Percentiles rank a stretch among this genome's conserved stretches.
Conservation (phyloP, 2,888 invertebrate genomes). For the Globia sparganii region DNA sequence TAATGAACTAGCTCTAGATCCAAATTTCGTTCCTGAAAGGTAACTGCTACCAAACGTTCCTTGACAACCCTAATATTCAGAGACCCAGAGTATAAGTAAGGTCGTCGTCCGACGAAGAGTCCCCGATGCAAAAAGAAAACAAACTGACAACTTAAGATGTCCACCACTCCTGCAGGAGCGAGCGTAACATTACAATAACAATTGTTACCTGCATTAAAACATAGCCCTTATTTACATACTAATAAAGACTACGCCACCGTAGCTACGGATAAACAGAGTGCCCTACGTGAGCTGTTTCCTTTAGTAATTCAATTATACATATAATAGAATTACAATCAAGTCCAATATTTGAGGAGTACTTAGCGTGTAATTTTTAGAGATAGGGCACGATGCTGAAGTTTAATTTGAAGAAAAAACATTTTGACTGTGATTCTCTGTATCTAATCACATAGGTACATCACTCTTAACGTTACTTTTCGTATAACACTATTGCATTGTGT, state of each 20-base stretch:
- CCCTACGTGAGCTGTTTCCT: conserved; percentile 71
- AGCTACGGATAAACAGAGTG: conserved; percentile 56
- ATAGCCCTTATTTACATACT: conserved; percentile 70
- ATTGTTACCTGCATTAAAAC: conserved; percentile 66
- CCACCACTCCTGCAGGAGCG: conserved; percentile 76
- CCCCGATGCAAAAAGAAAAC: conserved; percentile 86
- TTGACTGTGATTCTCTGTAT: conserved; percentile 21
- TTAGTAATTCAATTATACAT: conserved; percentile 84
- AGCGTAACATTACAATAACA: conserved; percentile 88
- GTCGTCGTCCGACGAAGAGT: conserved; percentile 84
- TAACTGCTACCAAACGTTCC: too few species aligned
- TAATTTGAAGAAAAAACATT: conserved; percentile 29
- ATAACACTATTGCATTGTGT: conserved; percentile 21
- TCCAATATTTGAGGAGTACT: conserved; percentile 62
- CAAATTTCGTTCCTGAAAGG: too few species aligned
- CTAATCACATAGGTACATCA: conserved; percentile 5
- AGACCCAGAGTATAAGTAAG: conserved; percentile 76
- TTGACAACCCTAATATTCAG: conserved; percentile 77
- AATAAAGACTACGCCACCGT: conserved; percentile 70
- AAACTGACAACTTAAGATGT: conserved; percentile 88
- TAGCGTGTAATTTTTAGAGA: conserved; percentile 43
- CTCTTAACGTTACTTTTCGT: conserved; percentile 4
- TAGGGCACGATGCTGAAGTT: background rate
- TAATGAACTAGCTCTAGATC: too few species aligned
- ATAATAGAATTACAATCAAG: conserved; percentile 72